Base-by-base conservation (phyloP, 2,113 vertebrate species). In the Rhinoptilus africanus region DNA sequence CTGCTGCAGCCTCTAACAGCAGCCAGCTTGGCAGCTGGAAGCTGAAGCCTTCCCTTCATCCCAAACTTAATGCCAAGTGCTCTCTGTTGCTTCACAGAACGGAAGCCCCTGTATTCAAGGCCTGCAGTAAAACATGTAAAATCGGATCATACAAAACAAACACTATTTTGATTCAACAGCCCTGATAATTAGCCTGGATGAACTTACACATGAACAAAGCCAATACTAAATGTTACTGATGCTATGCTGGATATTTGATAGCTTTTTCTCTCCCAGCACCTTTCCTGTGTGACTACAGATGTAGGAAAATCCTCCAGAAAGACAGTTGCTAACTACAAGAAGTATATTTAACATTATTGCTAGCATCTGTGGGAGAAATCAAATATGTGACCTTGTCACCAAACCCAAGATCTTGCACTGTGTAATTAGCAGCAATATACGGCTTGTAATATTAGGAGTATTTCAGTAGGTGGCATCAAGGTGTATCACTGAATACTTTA, bases 401-500 rank as follows among this genome's bases (percentile, higher is more conserved):
- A 83, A 87, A 54, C 26, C 19, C n/a, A 76, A 73, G 64, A 66
- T 51, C 53, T 48, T 21, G 20, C 14, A n/a, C 60, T 9, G 12
- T 43, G 47, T 35, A 35, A 79, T 27, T 15, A 81, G 67, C 12
- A 80, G 74, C 26, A 81, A 27, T 35, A 60, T 5, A 23, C 4
- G 63, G 37, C 37, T 56, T 96, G 81, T 34, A 84, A 50, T 57
- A 66, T 12, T 17, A 19, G 4, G 26, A 53, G 17, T 26, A 16
- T 53, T 73, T 62, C 92, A 89, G 88, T 53, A 96, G 89, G 47
- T 94, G 95, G 87, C 85, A 96, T 37, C 57, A 76, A 37, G 72
- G 22, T 10, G 39, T 26, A 24, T 26, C 66, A 51, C 59, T 9
- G 45, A 82, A 15, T 22, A 24, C 62, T 57, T 35, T 9, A 59